phyloP scores from a whole-genome alignment of 2,888 invertebrate genomes.

The Meganola albula region DNA sequence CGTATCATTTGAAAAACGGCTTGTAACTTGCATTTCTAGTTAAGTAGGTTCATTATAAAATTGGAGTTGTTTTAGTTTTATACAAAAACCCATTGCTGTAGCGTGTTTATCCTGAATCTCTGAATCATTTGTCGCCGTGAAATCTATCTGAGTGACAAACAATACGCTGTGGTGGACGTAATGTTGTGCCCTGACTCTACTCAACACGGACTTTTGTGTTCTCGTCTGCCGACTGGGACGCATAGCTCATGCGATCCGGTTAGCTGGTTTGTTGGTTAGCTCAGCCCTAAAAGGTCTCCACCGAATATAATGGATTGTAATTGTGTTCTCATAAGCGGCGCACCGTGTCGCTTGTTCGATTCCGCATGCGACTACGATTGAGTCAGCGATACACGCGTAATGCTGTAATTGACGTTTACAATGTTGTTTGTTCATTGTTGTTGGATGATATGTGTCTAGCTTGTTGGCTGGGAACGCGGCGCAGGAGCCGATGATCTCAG shows the following conservation, averaged over 20 bases:
- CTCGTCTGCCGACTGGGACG: slow-evolving; percentile 43
- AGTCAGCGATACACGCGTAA: slow-evolving; percentile 58
- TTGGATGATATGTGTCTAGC: slow-evolving; percentile 34
- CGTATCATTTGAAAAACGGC: no score
- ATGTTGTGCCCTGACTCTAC: slow-evolving; percentile 51
- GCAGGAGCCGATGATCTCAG: slow-evolving; percentile 23
- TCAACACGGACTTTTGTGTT: slow-evolving; percentile 50
- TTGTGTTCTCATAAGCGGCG: slow-evolving; percentile 70
- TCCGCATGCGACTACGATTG: slow-evolving; percentile 52
- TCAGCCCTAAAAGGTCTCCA: slow-evolving; percentile 57
- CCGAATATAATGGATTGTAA: slow-evolving; percentile 70
- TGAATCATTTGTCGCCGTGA: slow-evolving; percentile 68
- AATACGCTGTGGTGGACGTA: slow-evolving; percentile 61
- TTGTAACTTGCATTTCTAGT: no score
- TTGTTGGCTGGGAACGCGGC: slow-evolving; percentile 15
- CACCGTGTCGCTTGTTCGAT: slow-evolving; percentile 48
- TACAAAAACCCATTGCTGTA: slow-evolving; percentile 43
- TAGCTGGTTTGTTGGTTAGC: slow-evolving; percentile 54
- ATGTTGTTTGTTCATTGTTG: slow-evolving; percentile 39
- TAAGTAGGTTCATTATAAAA: no score
- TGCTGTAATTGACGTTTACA: slow-evolving; percentile 62
- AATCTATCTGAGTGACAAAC: slow-evolving; percentile 70
- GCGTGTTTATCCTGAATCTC: slow-evolving; percentile 54
- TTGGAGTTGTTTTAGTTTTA: slow-evolving; percentile 52
- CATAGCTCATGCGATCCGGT: slow-evolving; percentile 36